These are phyloP conservation scores for Microtus richardsoni DNA, from an alignment of 2,113 vertebrate genomes.

Conservation along the genomic window DNA sequence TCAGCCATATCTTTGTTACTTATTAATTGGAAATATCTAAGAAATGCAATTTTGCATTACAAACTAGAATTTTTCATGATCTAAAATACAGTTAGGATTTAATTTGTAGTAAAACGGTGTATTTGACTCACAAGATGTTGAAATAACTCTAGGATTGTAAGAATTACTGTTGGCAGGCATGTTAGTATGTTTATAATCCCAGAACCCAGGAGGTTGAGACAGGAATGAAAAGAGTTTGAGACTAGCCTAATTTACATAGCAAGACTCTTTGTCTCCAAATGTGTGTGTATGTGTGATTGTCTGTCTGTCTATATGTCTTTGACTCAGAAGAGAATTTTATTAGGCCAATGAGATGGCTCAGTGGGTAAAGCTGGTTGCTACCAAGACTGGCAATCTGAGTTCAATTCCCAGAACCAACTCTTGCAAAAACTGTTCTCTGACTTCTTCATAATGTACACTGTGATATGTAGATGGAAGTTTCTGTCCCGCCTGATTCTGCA, in stretches of 20 bases:
- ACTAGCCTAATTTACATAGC: neutral
- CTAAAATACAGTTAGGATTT: conserved; percentile 32
- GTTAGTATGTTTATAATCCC: neutral
- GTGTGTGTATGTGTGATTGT: too few species aligned
- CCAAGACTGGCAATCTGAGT: neutral
- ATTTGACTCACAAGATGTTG: conserved; percentile 42
- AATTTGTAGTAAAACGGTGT: conserved; percentile 24
- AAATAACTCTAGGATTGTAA: conserved; percentile 44
- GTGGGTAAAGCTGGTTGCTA: neutral
- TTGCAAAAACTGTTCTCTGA: neutral
- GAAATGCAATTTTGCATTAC: conserved; percentile 26
- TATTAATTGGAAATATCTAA: conserved; percentile 56
- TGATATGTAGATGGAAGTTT: too few species aligned
- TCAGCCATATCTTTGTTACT: conserved; percentile 23
- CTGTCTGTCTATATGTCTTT: neutral
- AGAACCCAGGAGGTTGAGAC: neutral
- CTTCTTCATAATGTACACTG: neutral
- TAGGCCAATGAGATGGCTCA: neutral
- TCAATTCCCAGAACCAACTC: neutral
- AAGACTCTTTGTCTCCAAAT: neutral
- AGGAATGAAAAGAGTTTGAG: neutral
- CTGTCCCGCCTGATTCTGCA: too few species aligned
- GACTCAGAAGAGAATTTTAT: neutral
- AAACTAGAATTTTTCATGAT: conserved; percentile 52
- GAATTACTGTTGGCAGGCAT: neutral